These are phyloP conservation scores for Hirundichthys speculiger DNA, from an alignment of 2,113 vertebrate genomes.

Conservation along the genomic window DNA sequence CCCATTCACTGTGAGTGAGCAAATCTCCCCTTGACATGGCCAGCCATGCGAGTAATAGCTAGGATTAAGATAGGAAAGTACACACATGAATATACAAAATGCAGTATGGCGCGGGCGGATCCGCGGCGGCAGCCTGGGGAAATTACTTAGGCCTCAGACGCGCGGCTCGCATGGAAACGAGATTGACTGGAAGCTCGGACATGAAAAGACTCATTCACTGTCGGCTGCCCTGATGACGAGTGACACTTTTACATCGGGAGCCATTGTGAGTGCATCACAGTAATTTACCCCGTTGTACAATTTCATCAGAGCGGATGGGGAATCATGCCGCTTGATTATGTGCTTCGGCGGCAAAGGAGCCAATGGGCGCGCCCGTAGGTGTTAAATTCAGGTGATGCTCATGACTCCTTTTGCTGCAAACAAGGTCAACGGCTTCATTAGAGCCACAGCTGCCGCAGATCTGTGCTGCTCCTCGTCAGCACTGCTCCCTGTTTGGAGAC, in stretches of 20 bases:
- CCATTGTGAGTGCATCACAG: constrained; percentile 35
- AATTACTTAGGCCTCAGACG: constrained; percentile 57
- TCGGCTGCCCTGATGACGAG: constrained; percentile 44
- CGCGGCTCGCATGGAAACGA: constrained; percentile 38
- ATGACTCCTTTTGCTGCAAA: constrained; percentile 32
- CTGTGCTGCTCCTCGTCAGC: constrained; percentile 42
- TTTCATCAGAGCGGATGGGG: constrained; percentile 3
- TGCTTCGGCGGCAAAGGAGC: no score
- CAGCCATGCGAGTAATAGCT: constrained; percentile 79
- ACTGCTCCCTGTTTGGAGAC: not conserved
- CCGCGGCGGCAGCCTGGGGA: constrained; percentile 45
- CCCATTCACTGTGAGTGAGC: constrained; percentile 75
- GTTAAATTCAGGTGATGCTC: constrained; percentile 34
- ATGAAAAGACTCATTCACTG: constrained; percentile 57
- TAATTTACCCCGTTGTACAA: constrained; percentile 38
- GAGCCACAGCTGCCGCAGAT: constrained; percentile 55
- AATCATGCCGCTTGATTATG: constrained; percentile 8
- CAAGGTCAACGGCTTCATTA: constrained; percentile 64
- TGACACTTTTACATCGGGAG: constrained; percentile 34
- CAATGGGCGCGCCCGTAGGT: constrained; percentile 16
- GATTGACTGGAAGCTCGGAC: constrained; percentile 51
- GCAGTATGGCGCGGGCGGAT: constrained; percentile 33
- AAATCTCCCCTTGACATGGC: constrained; percentile 76
- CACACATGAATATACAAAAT: constrained; percentile 80
- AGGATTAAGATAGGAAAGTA: constrained; percentile 80